Percentiles rank a stretch among this genome's conserved stretches.
Conservation (phyloP, 2,888 invertebrate species). For the Cybosia mesomella region DNA sequence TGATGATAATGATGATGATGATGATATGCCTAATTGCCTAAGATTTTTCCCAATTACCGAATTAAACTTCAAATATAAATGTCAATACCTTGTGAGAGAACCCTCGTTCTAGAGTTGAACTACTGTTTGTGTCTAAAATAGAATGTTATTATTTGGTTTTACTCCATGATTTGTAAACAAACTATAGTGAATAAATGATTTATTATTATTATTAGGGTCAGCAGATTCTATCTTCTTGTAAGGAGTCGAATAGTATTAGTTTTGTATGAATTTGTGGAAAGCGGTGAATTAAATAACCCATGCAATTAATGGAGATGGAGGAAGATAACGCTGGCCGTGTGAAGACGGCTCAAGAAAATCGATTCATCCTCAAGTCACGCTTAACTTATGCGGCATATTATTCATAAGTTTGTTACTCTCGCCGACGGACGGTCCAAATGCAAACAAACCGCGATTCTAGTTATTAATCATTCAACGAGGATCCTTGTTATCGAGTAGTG, state of each 20-base stretch:
- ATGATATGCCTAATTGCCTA: no score
- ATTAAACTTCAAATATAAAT: no score
- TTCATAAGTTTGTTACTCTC: constrained; percentile 82
- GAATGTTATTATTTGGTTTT: no score
- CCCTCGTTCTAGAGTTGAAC: no score
- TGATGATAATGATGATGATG: no score
- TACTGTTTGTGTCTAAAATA: no score
- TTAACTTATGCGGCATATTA: constrained; percentile 74
- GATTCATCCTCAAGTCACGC: constrained; percentile 69
- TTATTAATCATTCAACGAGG: constrained; percentile 81
- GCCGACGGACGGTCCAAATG: constrained; percentile 70
- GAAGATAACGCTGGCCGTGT: constrained; percentile 52
- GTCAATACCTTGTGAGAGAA: no score
- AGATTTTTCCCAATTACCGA: no score
- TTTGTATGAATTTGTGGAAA: constrained; percentile 3
- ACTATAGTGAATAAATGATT: no score
- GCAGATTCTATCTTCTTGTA: neutral
- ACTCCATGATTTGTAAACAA: no score
- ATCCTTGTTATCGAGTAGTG: constrained; percentile 78
- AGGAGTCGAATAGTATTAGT: constrained; percentile 1
- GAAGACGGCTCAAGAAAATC: constrained; percentile 69
- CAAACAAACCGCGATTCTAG: constrained; percentile 78
- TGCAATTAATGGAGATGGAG: constrained; percentile 72
- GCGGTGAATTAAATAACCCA: constrained; percentile 73
- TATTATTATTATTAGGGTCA: no score